phyloP scores from a whole-genome alignment of 2,888 invertebrate genomes.

The Cenopis cana region DNA sequence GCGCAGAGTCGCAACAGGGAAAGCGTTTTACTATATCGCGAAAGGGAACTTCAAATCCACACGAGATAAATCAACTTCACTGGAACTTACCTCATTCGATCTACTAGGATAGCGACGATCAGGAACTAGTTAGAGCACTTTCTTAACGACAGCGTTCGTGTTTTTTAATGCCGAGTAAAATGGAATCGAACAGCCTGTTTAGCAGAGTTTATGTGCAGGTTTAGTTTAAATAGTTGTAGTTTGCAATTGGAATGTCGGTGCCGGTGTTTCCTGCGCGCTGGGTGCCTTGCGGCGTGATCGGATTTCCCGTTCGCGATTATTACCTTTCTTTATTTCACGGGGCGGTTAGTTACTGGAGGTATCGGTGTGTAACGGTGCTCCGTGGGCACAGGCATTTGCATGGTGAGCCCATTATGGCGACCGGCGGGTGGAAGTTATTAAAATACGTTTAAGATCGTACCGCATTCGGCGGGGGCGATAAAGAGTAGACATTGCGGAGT shows the following conservation, averaged over 20 bases:
- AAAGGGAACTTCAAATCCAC: constrained; percentile 80
- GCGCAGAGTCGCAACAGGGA: constrained; percentile 76
- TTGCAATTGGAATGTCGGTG: constrained; percentile 57
- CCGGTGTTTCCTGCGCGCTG: constrained; percentile 56
- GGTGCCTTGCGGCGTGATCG: constrained; percentile 69
- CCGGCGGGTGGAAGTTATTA: constrained; percentile 79
- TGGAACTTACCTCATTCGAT: constrained; percentile 66
- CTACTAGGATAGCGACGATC: constrained; percentile 62
- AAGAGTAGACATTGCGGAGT: constrained; percentile 77
- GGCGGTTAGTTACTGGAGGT: constrained; percentile 72
- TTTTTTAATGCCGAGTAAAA: constrained; percentile 61
- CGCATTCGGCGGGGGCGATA: constrained; percentile 75
- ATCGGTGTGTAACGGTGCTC: constrained; percentile 76
- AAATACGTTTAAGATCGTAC: constrained; percentile 80
- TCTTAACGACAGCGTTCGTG: constrained; percentile 65
- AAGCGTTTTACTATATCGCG: constrained; percentile 77
- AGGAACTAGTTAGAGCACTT: constrained; percentile 74
- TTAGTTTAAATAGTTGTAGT: constrained; percentile 63
- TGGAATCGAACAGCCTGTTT: constrained; percentile 53
- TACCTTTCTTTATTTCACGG: constrained; percentile 79
- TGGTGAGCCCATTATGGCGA: constrained; percentile 77
- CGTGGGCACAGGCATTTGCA: constrained; percentile 75
- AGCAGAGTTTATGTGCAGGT: constrained; percentile 48
- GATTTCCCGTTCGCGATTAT: constrained; percentile 78
- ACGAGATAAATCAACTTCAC: constrained; percentile 64